These are phyloP conservation scores for Sebastes variabilis DNA, from an alignment of 2,797 vertebrate species.

Conservation along the genomic window DNA sequence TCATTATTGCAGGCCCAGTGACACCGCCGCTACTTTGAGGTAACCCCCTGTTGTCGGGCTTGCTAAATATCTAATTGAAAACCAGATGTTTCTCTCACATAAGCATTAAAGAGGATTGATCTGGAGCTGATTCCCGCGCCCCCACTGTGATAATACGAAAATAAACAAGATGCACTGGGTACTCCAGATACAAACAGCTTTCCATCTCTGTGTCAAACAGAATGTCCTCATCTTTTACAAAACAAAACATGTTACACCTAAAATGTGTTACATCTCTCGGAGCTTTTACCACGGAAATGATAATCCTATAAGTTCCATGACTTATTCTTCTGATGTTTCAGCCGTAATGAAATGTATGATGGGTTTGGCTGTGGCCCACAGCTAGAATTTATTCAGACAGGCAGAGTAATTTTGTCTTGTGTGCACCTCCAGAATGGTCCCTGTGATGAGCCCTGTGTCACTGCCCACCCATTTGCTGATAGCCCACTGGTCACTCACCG, in stretches of 20 bases:
- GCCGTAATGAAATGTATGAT: constrained; percentile 31
- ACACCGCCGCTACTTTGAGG: constrained; percentile 62
- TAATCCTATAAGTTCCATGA: constrained; percentile 16
- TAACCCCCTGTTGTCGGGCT: constrained; percentile 50
- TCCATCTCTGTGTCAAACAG: constrained; percentile 16
- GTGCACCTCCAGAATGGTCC: constrained; percentile 58
- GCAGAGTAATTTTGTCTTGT: constrained; percentile 54
- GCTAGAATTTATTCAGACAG: constrained; percentile 63
- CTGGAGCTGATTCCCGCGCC: constrained; percentile 42
- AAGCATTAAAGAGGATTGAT: constrained; percentile 74
- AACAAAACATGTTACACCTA: not conserved
- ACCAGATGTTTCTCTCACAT: constrained; percentile 70
- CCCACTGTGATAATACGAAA: constrained; percentile 60
- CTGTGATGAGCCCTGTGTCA: constrained; percentile 73
- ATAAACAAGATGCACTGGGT: constrained; percentile 54
- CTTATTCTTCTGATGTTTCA: constrained; percentile 29
- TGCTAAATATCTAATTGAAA: constrained; percentile 76
- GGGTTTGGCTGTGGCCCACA: constrained; percentile 32
- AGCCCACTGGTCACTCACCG: constrained; percentile 75
- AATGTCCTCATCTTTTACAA: not conserved
- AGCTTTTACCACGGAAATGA: not conserved
- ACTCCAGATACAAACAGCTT: constrained; percentile 12
- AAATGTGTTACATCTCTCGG: not conserved
- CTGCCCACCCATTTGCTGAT: constrained; percentile 76
- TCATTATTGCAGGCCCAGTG: constrained; percentile 69